Base-by-base conservation (phyloP, 2,113 vertebrate genomes). In the Neomonachus schauinslandi region DNA sequence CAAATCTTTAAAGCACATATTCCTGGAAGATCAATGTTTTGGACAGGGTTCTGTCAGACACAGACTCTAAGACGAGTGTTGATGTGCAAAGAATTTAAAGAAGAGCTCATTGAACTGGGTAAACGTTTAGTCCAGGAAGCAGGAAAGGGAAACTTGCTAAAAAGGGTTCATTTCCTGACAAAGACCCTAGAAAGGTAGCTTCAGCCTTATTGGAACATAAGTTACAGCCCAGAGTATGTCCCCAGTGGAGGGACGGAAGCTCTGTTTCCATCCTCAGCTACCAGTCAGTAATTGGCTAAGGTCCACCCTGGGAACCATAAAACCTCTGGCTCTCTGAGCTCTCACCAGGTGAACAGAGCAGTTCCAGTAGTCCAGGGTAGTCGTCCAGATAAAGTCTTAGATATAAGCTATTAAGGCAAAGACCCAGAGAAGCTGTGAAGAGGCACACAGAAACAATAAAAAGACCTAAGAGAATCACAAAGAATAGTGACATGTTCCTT, bases 291-390 rank as follows among this genome's bases (percentile, higher is more conserved):
- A 49, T 31, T 14, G 59, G 21, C 46, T 84, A 36, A 89, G 4
- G 2, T 33, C 16, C 1, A 33, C 22, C 4, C 5, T 33, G 24
- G 18, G 67, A 24, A 24, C 7, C 3, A 0, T 22, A 36, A 76
- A 72, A 67, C 19, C 22, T 21, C 65, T 26, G 15, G 26, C 14
- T 46, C 10, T 13, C 31, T 26, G 49, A 26, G 15, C 28, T 71
- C 14, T 63, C 46, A 9, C 12, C 51, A 57, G 6, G 15, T 13
- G 11, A 19, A 18, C n/a, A 28, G 31, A 65, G 53, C 49, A 19
- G 9, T 65, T 92, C 11, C 11, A 90, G 24, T 12, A 31, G 5
- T 19, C 11, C 28, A 39, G 2, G 19, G 10, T 1, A 51, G 1
- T 42, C 18, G 71, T 91, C 12, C 59, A 87, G 42, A 86, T 26